Conservation (phyloP, 2,113 vertebrate species). For the Lamprologus speciosus region DNA sequence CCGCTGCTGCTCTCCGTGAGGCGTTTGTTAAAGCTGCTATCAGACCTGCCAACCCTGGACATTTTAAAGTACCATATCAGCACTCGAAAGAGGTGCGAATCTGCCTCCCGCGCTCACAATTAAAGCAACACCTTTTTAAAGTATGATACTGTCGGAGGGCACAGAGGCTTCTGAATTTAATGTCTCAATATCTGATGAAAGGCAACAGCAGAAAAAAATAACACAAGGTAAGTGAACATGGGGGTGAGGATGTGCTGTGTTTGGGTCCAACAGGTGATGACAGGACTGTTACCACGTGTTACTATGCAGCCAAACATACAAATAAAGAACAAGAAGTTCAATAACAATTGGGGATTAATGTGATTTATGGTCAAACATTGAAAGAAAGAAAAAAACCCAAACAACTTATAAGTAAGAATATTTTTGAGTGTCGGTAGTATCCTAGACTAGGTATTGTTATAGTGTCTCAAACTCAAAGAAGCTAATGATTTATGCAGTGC, state of each 20-base stretch:
- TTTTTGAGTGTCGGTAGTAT: neutral
- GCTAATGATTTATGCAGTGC: neutral
- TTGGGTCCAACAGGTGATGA: neutral
- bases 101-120: neutral
- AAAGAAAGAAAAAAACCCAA: neutral
- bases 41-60: conserved; percentile 45
- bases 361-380: neutral
- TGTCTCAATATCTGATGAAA: neutral
- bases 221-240: neutral
- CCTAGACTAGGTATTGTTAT: neutral
- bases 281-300: neutral
- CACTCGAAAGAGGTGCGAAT: neutral
- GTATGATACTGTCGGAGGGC: neutral
- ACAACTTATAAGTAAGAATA: neutral
- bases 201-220: neutral
- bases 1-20: neutral
- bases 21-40: neutral
- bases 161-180: neutral
- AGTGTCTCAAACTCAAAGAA: neutral
- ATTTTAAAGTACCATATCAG: conserved; percentile 42
- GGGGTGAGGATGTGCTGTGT: neutral
- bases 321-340: neutral
- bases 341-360: neutral
- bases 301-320: neutral
- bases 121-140: neutral